Evolutionary conservation across 2,797 vertebrate species (phyloP), one percentile per base, ranked within the genome.

Genomic region (Cirrhinus molitorella): DNA sequence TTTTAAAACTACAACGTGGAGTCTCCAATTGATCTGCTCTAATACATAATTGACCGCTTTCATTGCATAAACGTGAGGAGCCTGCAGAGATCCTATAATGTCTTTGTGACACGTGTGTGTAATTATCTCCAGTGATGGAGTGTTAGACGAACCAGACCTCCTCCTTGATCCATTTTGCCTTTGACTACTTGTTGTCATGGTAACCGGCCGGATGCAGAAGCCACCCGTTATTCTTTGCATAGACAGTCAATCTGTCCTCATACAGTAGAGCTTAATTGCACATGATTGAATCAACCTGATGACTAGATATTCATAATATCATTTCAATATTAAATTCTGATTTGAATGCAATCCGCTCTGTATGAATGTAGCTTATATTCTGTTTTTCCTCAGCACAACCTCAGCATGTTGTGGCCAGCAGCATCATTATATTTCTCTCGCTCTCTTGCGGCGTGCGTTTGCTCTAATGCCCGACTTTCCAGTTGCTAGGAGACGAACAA

Each of bases 401-500:
- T 31, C 28, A 57, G 81, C 71, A 81, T 40, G 68, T 77, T 40
- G 43, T 78, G 72, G n/a, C 55, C 78, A 37, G 74, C 49, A 72
- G 31, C 78, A 81, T 79, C 59, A 75, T 80, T 49, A 53, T 73
- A 23, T 11, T 49, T 45, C 43, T 31, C 21, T 28, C 45, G 34
- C 71, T 73, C 79, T 37, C 68, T 23, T 34, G n/a, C 45, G 9
- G 21, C 4, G 8, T 14, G 13, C 11, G 13, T 74, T 23, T 68
- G 40, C 28, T 40, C 65, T 72, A 79, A 72, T 73, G 75, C 47
- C 83, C 66, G 34, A 66, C 51, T 86, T 83, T 74, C 83, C 70
- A n/a, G 85, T 88, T 88, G 84, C 87, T 88, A 85, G 84, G 85
- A 87, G 47, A 88, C 84, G 3, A 12, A 66, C 40, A 25, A 55